Percentiles rank a stretch among this genome's conserved stretches.
Evolutionary conservation across 1,140 invertebrate species (phyloP).

Genomic region (Venturia canescens): DNA sequence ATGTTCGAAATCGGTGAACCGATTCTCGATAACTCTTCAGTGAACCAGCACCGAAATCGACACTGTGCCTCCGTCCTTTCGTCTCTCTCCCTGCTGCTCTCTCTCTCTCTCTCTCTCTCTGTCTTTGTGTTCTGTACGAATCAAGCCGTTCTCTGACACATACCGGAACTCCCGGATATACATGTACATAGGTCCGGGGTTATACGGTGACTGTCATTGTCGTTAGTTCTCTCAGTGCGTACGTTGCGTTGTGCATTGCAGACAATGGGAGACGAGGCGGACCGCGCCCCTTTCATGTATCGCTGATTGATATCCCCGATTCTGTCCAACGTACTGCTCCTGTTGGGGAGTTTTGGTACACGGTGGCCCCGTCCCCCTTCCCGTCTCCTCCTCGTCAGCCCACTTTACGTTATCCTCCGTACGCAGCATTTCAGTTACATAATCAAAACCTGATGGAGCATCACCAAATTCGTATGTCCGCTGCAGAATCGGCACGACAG

Average conservation of each 20-base stretch:
- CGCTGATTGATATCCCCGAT: constrained; percentile 66
- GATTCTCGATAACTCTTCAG: neutral
- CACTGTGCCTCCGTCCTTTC: neutral
- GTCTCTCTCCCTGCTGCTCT: neutral
- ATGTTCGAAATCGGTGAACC: neutral
- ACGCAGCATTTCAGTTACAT: constrained; percentile 51
- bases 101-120: neutral
- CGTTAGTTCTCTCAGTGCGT: constrained; percentile 23
- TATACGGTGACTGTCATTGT: constrained; percentile 26
- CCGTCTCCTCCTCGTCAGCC: constrained; percentile 58
- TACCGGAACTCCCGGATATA: constrained; percentile 6
- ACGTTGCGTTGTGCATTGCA: constrained; percentile 58
- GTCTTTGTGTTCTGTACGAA: neutral
- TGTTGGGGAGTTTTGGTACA: constrained; percentile 58
- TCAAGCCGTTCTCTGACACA: constrained; percentile 16
- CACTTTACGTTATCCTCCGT: constrained; percentile 53
- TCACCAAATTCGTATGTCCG: constrained; percentile 31
- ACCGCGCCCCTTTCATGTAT: constrained; percentile 69
- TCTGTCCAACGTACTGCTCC: constrained; percentile 55
- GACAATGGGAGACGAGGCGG: constrained; percentile 66
- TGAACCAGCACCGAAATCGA: neutral
- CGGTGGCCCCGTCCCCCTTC: constrained; percentile 50
- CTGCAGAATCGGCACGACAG: constrained; percentile 20
- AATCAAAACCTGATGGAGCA: constrained; percentile 35
- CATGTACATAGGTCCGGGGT: neutral